These are phyloP conservation scores for Agrochola macilenta DNA, from an alignment of 2,888 invertebrate genomes.

Conservation along the genomic window DNA sequence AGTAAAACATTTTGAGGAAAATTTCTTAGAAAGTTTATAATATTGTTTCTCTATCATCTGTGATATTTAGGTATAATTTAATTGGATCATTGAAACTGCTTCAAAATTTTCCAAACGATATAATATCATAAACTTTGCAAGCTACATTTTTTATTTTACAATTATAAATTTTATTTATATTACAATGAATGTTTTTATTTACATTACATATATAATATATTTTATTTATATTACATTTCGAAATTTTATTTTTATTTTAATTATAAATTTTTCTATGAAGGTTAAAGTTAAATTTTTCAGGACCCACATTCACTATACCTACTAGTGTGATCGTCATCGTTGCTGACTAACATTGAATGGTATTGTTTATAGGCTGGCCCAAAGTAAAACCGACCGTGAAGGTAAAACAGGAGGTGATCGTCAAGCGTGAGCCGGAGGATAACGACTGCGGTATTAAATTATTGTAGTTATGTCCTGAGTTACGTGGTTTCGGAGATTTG, in stretches of 20 bases:
- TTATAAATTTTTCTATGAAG: neutral
- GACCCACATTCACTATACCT: too few relatives aligned
- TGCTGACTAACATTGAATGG: conserved; percentile 34
- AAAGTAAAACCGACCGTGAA: conserved; percentile 71
- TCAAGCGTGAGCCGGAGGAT: conserved; percentile 82
- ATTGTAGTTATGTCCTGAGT: conserved; percentile 26
- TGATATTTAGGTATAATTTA: neutral
- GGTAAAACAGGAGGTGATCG: conserved; percentile 82
- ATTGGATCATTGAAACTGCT: neutral
- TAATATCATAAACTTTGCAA: neutral
- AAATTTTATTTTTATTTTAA: too few relatives aligned
- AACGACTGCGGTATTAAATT: conserved; percentile 66
- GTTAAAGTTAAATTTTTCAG: conserved; percentile 10
- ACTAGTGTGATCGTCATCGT: neutral
- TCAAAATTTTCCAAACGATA: too few relatives aligned
- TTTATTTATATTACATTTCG: too few relatives aligned
- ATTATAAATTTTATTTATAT: neutral
- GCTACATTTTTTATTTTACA: neutral
- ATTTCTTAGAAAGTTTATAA: neutral
- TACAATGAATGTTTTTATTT: too few relatives aligned
- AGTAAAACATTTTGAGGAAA: neutral
- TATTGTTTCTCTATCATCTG: too few relatives aligned
- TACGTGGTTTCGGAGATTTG: conserved; percentile 24
- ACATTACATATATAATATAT: too few relatives aligned
- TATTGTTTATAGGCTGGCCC: conserved; percentile 75